Evolutionary conservation across 2,888 invertebrate genomes (phyloP), one percentile per base, ranked within the genome.

Genomic region (Athrips mouffetella): DNA sequence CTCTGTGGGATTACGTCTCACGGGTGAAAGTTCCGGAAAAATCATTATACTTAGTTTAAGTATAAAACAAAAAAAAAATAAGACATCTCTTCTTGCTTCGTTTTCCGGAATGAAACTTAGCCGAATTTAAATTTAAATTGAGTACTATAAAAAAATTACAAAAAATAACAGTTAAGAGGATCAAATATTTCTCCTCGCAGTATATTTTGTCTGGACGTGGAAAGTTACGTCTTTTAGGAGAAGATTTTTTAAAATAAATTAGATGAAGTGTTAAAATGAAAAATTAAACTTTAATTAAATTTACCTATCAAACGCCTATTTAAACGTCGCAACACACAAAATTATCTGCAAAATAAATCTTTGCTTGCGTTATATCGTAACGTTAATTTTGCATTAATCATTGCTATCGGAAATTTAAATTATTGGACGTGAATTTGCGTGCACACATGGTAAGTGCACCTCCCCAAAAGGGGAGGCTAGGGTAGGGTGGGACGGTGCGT

Each of bases 381-480:
- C 51, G 30, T 47, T 52, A 49, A 49, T 47, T 44, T 47, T 47
- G 31, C 49, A 52, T 52, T 52, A 52, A 49, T 52, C 49, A 52
- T 29, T 69, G 71, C 73, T 70, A 80, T 84, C 78, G 73, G 75
- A 82, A 87, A 87, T 86, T 88, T 87, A 85, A 86, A 87, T 86
- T 84, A 87, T 87, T 80, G 82, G 74, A 73, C 78, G 71, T 70
- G 80, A 84, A 81, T 80, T 82, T 83, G 84, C 83, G 86, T 83
- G 82, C 85, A 86, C 80, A 84, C 82, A 83, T 71, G 83, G 70
- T 70, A 61, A 73, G 72, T 81, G 81, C 80, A 74, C 51, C 59
- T 64, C 62, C 67, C 67, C 69, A 33, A 52, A 48, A 39, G 47
- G 41, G 45, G 48, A 51, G 48, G 33, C 18, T 48, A 54, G 52